Base-by-base conservation (phyloP, 1,140 invertebrate genomes). In the Drosophila ogumai region DNA sequence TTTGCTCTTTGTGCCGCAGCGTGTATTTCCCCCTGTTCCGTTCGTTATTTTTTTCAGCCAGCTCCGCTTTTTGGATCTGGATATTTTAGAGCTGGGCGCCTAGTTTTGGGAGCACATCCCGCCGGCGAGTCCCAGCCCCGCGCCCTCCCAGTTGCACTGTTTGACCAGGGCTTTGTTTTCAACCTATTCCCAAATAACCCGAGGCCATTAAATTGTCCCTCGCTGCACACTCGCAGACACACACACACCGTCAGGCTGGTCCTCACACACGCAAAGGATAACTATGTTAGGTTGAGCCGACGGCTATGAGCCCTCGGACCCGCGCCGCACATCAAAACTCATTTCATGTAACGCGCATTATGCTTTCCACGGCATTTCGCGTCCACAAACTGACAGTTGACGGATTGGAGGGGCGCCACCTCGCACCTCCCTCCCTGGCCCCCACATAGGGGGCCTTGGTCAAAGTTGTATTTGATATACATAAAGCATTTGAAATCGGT, bases 281-380 rank as follows among this genome's bases (percentile, higher is more conserved):
- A 78, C 75, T 69, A 69, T 64, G 69, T 65, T 58, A 61, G 56
- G 49, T 50, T 36, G 54, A 41, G 76, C 67, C 73, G 44, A 54
- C 32, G 73, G 77, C 66, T 56, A 71, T 73, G 73, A 25, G 75
- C 59, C 80, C 66, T 65, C 57, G 52, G 68, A 76, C 73, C 75
- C 59, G 38, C 43, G 49, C 72, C 58, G 76, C 81, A 79, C 75
- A 85, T 85, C 81, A 90, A 79, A 85, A 85, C 85, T 85, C 85
- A 90, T 90, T 90, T 90, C 78, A 67, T 69, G 85, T 81, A 77
- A 81, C 81, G 81, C 85, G 85, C 78, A 90, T 90, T 85, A 90
- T 90, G 81, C 66, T 85, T 85, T 84, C 75, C 78, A 90, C 80
- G 78, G 85, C 85, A 79, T 63, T 87, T 85, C 81, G 81, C 85